Conservation (phyloP, 1,140 invertebrate species). For the Lasioglossum albipes region DNA sequence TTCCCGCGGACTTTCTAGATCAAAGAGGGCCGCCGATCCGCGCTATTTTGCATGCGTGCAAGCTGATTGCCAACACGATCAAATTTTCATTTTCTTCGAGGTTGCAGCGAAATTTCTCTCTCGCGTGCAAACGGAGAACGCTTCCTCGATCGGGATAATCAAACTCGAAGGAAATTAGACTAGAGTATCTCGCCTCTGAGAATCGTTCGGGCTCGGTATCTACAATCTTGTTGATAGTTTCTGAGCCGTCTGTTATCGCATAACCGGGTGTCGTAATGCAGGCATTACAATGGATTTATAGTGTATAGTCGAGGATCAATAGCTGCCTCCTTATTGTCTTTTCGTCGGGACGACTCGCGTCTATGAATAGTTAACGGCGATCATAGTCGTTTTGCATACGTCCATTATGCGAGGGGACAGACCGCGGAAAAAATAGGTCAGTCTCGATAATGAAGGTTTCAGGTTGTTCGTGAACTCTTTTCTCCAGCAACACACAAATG, state of each 20-base stretch:
- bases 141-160: background rate
- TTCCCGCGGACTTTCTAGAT: slow-evolving; percentile 35
- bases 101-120: background rate
- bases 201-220: background rate
- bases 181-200: background rate
- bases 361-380: too few relatives aligned
- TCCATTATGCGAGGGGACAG: too few relatives aligned
- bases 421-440: too few relatives aligned
- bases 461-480: too few relatives aligned
- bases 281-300: background rate
- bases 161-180: background rate
- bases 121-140: background rate
- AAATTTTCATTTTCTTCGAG: background rate
- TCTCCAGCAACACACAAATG: too few relatives aligned
- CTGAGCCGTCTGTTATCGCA: background rate
- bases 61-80: background rate
- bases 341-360: too few relatives aligned
- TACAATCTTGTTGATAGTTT: background rate
- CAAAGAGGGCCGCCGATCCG: slow-evolving; percentile 27
- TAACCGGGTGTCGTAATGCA: slow-evolving; percentile 7
- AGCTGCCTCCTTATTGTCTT: background rate
- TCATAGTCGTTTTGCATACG: too few relatives aligned
- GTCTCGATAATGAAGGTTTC: too few relatives aligned
- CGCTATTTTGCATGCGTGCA: slow-evolving; percentile 29
- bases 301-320: background rate